These are phyloP conservation scores for Microplitis deprimator DNA, from an alignment of 2,888 invertebrate species.

Conservation along the genomic window DNA sequence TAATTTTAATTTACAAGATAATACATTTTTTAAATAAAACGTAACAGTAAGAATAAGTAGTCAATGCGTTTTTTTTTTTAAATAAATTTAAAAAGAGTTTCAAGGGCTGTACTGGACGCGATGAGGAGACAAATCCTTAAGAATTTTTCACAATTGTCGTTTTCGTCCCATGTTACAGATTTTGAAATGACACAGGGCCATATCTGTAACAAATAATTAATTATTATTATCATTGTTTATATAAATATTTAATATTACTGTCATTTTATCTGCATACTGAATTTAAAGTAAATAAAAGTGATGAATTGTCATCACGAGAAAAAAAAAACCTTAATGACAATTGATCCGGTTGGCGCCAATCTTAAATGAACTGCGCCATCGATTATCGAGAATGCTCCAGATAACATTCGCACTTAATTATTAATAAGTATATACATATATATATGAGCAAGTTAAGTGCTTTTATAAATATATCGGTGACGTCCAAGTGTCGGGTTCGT, in stretches of 20 bases:
- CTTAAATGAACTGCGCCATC: conserved; percentile 12
- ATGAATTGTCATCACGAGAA: conserved; percentile 2
- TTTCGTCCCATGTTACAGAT: conserved; percentile 81
- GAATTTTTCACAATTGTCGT: conserved; percentile 64
- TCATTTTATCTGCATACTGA: too few species aligned
- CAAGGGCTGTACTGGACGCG: conserved; percentile 32
- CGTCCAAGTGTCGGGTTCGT: conserved; percentile 7
- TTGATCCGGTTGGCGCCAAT: conserved; percentile 32
- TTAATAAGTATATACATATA: background rate
- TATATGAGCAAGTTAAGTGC: conserved; percentile 13
- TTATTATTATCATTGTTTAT: too few species aligned
- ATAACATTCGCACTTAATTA: conserved; percentile 16
- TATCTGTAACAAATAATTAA: conserved; percentile 72
- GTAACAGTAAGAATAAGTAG: background rate
- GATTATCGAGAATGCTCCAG: conserved; percentile 23
- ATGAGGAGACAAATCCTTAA: conserved; percentile 28
- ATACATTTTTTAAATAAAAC: background rate
- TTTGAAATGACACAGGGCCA: conserved; percentile 80
- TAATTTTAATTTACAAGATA: background rate
- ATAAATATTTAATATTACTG: too few species aligned
- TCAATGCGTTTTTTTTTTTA: background rate
- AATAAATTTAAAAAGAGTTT: conserved; percentile 7
- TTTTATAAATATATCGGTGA: conserved; percentile 22
- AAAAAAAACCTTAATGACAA: conserved; percentile 16
- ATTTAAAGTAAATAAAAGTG: background rate